phyloP scores from a whole-genome alignment of 2,888 invertebrate species.

The Drosophila cyrtoloma region DNA sequence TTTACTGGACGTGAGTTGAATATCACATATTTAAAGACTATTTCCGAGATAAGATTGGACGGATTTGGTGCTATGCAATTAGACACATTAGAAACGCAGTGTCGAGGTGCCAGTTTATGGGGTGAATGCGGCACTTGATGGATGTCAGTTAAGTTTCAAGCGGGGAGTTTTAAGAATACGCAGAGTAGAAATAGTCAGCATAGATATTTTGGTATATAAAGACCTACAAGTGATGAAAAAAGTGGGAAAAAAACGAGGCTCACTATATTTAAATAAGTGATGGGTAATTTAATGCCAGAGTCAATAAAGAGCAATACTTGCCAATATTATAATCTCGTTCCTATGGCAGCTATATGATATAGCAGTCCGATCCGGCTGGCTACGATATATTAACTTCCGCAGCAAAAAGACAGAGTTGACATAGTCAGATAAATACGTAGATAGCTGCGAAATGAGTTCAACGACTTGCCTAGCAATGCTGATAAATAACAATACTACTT shows the following conservation, averaged over 20 bases:
- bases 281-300: neutral
- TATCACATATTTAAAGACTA: conserved; percentile 8
- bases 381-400: neutral
- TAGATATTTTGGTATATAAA: neutral
- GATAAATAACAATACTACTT: neutral
- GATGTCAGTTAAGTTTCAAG: neutral
- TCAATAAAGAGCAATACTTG: neutral
- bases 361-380: neutral
- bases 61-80: neutral
- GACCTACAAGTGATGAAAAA: neutral
- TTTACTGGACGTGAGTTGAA: conserved; percentile 10
- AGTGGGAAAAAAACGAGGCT: neutral
- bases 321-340: neutral
- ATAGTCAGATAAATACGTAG: too few species aligned
- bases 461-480: neutral
- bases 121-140: neutral
- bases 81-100: conserved; percentile 11
- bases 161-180: neutral
- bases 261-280: neutral
- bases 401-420: neutral
- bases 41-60: conserved; percentile 7
- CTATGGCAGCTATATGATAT: neutral
- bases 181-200: neutral
- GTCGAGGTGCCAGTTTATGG: neutral
- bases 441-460: neutral